Base-by-base conservation (phyloP, 2,797 vertebrate species). In the Gephyroberyx darwinii region DNA sequence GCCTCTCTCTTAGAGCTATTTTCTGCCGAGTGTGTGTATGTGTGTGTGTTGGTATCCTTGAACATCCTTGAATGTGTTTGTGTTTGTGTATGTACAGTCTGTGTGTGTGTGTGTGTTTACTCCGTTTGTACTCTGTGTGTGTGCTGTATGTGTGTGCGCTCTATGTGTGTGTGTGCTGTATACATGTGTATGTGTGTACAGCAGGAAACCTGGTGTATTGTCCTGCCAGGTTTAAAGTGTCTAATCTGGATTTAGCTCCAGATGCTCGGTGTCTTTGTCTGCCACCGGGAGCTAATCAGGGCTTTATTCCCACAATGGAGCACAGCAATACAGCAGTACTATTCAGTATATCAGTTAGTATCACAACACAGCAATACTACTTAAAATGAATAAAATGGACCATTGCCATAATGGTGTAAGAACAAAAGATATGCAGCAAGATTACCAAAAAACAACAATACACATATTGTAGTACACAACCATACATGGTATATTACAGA, bases 21-120 rank as follows among this genome's bases (percentile, higher is more conserved):
- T 71, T 81, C 78, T 80, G 56, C 72, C 69, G 1, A 8, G 8
- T 64, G 61, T 16, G 55, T 63, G 63, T 63, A 8, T 69, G 53
- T 45, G 3, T 14, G 6, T 22, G 9, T 30, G 37, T 4, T 48
- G 65, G 65, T 62, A 5, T 26, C 26, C 26, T 26, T 26, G 26
- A 26, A 4, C 26, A 26, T 26, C 26, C 26, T 26, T 26, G 26
- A 26, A 26, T 33, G 17, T 45, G 33, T 9, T n/a, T 50, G 22
- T 5, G 19, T 47, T 8, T 8, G 2, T 64, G 22, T 10, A 26
- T 12, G 19, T 54, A 37, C 16, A 35, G 3, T 12, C 6, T 16
- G 14, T 61, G 45, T 41, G 17, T 65, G 14, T 35, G 4, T 26
- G 10, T 54, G 33, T 35, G 33, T 35, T 35, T 35, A 35, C 33